These are phyloP conservation scores for Agriopis leucophaearia DNA, from an alignment of 2,888 invertebrate genomes.

Conservation along the genomic window DNA sequence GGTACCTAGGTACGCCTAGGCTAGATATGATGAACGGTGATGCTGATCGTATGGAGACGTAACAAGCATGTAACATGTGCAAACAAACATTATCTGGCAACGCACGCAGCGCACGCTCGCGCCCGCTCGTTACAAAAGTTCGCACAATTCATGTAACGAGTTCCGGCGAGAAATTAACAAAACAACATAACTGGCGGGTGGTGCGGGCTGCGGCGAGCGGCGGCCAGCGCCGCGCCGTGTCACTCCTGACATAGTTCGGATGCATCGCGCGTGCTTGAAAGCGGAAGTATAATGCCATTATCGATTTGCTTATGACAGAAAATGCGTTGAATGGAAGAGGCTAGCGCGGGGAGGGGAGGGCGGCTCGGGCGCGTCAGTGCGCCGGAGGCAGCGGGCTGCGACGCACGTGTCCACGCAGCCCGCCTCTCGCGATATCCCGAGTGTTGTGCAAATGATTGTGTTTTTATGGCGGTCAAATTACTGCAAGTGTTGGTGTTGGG, in stretches of 20 bases:
- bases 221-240: constrained; percentile 12
- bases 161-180: constrained; percentile 41
- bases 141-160: constrained; percentile 42
- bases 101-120: constrained; percentile 37
- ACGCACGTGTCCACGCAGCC: constrained; percentile 78
- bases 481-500: constrained; percentile 88
- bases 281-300: constrained; percentile 85
- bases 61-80: constrained; percentile 25
- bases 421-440: constrained; percentile 77
- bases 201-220: constrained; percentile 7
- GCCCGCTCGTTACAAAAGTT: constrained; percentile 43
- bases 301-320: constrained; percentile 85
- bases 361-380: constrained; percentile 64
- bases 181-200: constrained; percentile 21
- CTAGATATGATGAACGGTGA: neutral
- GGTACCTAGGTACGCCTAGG: neutral
- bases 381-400: constrained; percentile 79
- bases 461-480: constrained; percentile 93
- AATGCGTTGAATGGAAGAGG: constrained; percentile 84
- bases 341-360: constrained; percentile 48
- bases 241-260: constrained; percentile 70
- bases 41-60: constrained; percentile 6
- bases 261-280: constrained; percentile 80
- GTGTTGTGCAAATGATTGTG: constrained; percentile 89
- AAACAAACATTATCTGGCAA: constrained; percentile 40